Percentiles rank a stretch among this genome's conserved stretches.
phyloP scores from a whole-genome alignment of 2,113 vertebrate species.

The Sinocyclocheilus anophthalmus region DNA sequence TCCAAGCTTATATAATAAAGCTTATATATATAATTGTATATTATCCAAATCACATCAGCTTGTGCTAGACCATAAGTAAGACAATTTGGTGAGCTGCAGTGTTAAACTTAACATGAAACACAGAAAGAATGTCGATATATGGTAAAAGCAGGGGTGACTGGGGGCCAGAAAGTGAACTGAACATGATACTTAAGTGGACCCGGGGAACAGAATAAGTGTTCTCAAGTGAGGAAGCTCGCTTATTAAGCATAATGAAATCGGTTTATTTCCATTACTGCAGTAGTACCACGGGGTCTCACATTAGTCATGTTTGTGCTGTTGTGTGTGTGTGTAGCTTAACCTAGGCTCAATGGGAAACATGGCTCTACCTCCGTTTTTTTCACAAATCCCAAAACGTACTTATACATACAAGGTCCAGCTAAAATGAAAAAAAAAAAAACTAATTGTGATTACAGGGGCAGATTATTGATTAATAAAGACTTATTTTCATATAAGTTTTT shows the following conservation, averaged over 20 bases:
- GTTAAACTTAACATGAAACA: background rate
- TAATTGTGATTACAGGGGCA: no score
- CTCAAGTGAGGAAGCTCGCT: conserved; percentile 59
- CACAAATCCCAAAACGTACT: no score
- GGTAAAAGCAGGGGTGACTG: background rate
- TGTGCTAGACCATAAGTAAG: background rate
- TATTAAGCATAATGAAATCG: conserved; percentile 69
- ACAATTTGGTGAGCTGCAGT: background rate
- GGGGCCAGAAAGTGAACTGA: background rate
- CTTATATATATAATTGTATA: background rate
- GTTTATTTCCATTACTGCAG: conserved; percentile 69
- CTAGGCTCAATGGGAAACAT: background rate
- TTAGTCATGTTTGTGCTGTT: conserved; percentile 25
- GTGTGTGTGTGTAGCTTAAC: background rate
- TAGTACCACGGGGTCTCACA: conserved; percentile 52
- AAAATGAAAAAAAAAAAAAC: no score
- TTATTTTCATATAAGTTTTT: no score
- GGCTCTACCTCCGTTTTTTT: background rate
- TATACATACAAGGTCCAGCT: background rate
- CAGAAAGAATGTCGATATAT: background rate
- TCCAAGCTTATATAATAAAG: no score
- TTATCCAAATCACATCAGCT: conserved; percentile 12
- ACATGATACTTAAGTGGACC: background rate
- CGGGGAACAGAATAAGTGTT: conserved; percentile 52
- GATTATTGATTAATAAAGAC: no score